phyloP scores from a whole-genome alignment of 1,140 invertebrate genomes.

The Diorhabda carinulata region DNA sequence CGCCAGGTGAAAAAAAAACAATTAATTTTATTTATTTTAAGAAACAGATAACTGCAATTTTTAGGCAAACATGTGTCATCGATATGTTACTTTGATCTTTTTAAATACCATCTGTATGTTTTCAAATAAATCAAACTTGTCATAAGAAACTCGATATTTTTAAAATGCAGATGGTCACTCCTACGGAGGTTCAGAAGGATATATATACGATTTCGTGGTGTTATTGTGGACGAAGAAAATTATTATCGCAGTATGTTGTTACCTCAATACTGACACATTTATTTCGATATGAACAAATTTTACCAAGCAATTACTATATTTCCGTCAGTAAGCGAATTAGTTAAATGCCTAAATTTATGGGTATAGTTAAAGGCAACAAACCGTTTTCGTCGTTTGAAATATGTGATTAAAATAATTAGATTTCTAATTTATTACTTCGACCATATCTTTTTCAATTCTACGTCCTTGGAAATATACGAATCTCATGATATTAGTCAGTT shows the following conservation, averaged over 20 bases:
- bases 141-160: constrained; percentile 20
- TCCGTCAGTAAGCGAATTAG: background rate
- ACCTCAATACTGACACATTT: background rate
- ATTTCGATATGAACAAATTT: background rate
- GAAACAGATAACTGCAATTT: background rate
- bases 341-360: background rate
- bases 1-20: background rate
- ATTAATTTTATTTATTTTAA: background rate
- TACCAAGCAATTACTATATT: background rate
- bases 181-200: constrained; percentile 5
- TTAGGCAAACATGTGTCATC: constrained; percentile 17
- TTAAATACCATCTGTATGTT: constrained; percentile 21
- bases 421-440: no score
- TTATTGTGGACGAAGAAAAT: constrained; percentile 10
- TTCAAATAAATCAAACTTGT: constrained; percentile 21
- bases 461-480: no score
- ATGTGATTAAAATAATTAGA: no score
- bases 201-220: constrained; percentile 7
- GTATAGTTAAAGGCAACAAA: no score
- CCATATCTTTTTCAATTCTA: no score
- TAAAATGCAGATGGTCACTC: constrained; percentile 17
- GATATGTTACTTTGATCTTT: constrained; percentile 21
- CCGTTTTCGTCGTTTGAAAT: no score
- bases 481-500: no score
- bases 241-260: background rate